Percentiles rank a stretch among this genome's conserved stretches.
Conservation (phyloP, 37 sponge, comb jelly and placozoan species). For the Axinella damicornis region DNA sequence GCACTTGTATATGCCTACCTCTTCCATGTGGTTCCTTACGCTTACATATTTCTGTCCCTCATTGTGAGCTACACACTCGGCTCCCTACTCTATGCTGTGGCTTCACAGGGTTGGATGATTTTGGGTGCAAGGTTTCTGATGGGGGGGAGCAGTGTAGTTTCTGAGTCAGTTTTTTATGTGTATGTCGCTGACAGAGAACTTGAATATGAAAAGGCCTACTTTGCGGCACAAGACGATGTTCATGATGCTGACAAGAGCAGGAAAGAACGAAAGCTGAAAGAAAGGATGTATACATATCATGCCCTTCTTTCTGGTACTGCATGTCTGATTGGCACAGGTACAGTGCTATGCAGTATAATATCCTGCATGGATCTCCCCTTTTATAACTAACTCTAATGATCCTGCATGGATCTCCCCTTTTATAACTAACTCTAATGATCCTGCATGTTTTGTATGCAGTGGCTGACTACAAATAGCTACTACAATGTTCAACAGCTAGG, state of each 20-base stretch:
- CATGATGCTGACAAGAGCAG: background rate
- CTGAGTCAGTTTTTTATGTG: slow-evolving; percentile 2
- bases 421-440: too few relatives aligned
- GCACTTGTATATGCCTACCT: slow-evolving; percentile 6
- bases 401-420: too few relatives aligned
- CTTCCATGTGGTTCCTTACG: slow-evolving; percentile 11
- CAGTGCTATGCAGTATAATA: too few relatives aligned
- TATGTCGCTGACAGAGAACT: slow-evolving; percentile 18
- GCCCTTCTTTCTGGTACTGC: background rate
- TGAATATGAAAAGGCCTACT: slow-evolving; percentile 5
- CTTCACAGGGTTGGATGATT: slow-evolving; percentile 9
- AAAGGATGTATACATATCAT: slow-evolving; percentile 1
- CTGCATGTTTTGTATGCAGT: too few relatives aligned
- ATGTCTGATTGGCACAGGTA: slow-evolving; percentile 35
- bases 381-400: too few relatives aligned
- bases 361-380: too few relatives aligned
- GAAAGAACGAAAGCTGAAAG: background rate
- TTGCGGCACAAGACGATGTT: background rate
- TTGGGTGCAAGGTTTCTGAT: slow-evolving; percentile 1
- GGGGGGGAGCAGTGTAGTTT: slow-evolving; percentile 10
- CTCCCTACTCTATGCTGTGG: slow-evolving; percentile 12
- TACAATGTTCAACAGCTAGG: too few relatives aligned
- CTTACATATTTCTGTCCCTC: slow-evolving; percentile 12
- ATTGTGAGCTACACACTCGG: slow-evolving; percentile 4
- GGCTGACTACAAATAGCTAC: too few relatives aligned